Conservation (phyloP, 2,113 vertebrate genomes). For the Chaetops frenatus region DNA sequence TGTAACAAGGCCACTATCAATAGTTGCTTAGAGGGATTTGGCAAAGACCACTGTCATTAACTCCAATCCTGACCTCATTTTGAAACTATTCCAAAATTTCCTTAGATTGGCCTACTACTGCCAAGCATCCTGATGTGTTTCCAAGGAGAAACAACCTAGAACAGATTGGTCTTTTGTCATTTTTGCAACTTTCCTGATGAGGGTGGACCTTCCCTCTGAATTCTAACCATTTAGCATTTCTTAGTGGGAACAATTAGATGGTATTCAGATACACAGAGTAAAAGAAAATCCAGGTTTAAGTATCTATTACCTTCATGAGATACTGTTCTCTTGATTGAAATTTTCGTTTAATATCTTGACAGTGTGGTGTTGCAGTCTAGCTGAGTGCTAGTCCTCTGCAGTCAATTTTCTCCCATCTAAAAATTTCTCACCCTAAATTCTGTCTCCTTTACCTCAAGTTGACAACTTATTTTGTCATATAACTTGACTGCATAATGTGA, state of each 20-base stretch:
- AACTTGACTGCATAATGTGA: not conserved
- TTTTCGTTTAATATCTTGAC: not conserved
- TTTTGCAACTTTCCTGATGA: not conserved
- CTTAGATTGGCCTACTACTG: not conserved
- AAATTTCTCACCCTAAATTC: not conserved
- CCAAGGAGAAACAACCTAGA: not conserved
- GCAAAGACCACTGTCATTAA: not conserved
- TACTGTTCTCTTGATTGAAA: not conserved
- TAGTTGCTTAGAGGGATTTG: slow-evolving; percentile 29
- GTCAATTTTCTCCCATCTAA: not conserved
- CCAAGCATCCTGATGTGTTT: not conserved
- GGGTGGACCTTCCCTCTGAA: not conserved
- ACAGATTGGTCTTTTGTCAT: not conserved
- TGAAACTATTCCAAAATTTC: slow-evolving; percentile 11
- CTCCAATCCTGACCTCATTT: slow-evolving; percentile 38
- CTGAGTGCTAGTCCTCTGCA: not conserved
- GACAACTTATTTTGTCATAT: not conserved
- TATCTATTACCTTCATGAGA: not conserved
- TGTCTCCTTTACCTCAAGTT: not conserved
- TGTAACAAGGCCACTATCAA: not conserved
- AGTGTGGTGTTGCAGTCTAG: not conserved
- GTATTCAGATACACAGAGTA: not conserved
- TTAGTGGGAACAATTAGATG: not conserved
- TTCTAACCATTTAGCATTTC: not conserved
- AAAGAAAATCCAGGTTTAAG: not conserved